A percentile compares a stretch with the other conserved stretches of the same genome.
Evolutionary conservation across 2,888 invertebrate species (phyloP).

Genomic region (Drosophila dives): DNA sequence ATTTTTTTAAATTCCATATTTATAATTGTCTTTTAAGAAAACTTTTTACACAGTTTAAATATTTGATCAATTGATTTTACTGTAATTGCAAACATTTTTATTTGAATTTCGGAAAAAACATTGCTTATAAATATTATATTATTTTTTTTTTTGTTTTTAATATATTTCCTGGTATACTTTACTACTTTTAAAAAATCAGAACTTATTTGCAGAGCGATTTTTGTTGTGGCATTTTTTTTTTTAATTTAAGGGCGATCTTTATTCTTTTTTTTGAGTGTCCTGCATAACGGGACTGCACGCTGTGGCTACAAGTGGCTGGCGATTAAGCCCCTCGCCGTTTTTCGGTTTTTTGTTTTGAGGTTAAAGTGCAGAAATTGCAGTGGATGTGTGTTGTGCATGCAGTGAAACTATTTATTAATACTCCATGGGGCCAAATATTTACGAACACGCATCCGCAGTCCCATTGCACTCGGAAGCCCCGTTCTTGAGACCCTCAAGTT

Average conservation of each 20-base stretch:
- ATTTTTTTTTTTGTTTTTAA: background rate
- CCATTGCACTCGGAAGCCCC: slow-evolving; percentile 1
- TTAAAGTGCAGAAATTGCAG: slow-evolving; percentile 63
- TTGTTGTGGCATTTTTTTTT: background rate
- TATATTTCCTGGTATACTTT: background rate
- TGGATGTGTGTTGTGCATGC: slow-evolving; percentile 4
- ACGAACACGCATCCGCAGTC: slow-evolving; percentile 35
- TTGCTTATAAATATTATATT: background rate
- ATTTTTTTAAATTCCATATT: background rate
- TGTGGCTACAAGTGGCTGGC: slow-evolving; percentile 75
- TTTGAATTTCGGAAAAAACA: too few species aligned
- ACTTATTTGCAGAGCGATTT: background rate
- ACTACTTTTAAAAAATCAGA: background rate
- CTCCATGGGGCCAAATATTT: slow-evolving; percentile 61
- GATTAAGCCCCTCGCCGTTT: slow-evolving; percentile 13
- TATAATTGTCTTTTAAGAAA: background rate
- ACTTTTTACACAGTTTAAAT: too few species aligned
- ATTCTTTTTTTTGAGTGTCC: background rate
- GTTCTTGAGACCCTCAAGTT: slow-evolving; percentile 33
- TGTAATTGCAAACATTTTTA: too few species aligned
- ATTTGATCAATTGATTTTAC: too few species aligned
- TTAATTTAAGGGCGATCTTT: background rate
- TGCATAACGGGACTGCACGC: slow-evolving; percentile 59
- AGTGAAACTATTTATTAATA: slow-evolving; percentile 32
- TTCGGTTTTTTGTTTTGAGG: slow-evolving; percentile 40